A percentile compares a stretch with the other conserved stretches of the same genome.
Conservation (phyloP, 2,113 vertebrate species). For the Rousettus leschenaultii region DNA sequence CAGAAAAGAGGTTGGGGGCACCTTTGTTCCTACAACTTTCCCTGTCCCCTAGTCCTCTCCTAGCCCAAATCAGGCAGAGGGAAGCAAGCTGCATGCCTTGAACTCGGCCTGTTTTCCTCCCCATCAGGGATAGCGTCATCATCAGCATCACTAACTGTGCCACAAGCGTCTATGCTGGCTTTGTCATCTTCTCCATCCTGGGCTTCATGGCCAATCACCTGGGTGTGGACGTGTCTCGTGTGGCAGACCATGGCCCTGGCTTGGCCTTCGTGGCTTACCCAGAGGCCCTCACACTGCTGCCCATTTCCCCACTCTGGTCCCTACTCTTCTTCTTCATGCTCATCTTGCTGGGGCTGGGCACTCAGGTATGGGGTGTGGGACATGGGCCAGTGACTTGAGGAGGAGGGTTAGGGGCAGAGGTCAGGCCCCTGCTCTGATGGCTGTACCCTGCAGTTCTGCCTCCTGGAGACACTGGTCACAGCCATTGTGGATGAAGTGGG, state of each 20-base stretch:
- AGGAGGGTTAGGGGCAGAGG: not conserved
- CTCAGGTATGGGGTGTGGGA: constrained; percentile 86
- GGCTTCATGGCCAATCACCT: constrained; percentile 98
- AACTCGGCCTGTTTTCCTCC: not conserved
- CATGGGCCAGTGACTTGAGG: rapidly evolving
- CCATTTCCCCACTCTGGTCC: constrained; percentile 96
- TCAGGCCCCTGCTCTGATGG: not conserved
- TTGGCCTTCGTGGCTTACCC: constrained; percentile 98
- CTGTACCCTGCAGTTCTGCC: constrained; percentile 87
- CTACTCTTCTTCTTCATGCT: constrained; percentile 99
- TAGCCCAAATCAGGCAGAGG: not conserved
- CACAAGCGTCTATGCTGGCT: constrained; percentile 97
- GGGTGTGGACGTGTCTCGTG: constrained; percentile 93
- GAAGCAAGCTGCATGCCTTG: not conserved
- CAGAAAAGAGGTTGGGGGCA: not conserved
- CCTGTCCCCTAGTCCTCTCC: not conserved
- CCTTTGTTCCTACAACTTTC: not conserved
- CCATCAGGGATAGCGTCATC: constrained; percentile 95
- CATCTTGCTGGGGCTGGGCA: constrained; percentile 96
- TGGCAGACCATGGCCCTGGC: constrained; percentile 96
- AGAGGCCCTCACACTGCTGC: constrained; percentile 95
- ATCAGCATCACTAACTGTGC: constrained; percentile 99
- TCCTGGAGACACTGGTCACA: constrained; percentile 96
- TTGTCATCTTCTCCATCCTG: constrained; percentile 99
- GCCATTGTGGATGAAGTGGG: constrained; percentile 97